A percentile compares a stretch with the other conserved stretches of the same genome.
Evolutionary conservation across 2,113 vertebrate genomes (phyloP).

Genomic region (Rafetus swinhoei): DNA sequence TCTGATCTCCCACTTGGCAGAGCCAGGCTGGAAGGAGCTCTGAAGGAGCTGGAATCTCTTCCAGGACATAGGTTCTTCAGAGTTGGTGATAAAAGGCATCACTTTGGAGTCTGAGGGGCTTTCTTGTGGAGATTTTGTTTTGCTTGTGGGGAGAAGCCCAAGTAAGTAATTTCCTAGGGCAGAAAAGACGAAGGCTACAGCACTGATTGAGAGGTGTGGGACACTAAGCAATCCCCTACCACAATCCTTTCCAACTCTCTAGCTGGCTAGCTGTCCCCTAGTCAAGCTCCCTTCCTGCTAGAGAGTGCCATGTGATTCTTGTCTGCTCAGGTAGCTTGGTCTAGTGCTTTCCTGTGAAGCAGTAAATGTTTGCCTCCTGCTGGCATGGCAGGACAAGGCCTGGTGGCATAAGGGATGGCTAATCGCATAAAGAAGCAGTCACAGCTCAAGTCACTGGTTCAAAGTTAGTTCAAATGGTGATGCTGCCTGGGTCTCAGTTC

Average conservation of each 20-base stretch:
- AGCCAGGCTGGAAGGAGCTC: neutral
- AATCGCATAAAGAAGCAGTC: neutral
- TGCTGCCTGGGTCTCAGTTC: neutral
- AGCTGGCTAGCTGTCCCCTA: neutral
- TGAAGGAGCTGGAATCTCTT: accelerated
- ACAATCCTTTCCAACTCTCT: neutral
- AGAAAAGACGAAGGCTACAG: neutral
- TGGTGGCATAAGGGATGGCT: neutral
- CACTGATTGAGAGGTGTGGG: neutral
- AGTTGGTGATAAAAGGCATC: neutral
- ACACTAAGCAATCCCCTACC: neutral
- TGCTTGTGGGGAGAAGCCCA: neutral
- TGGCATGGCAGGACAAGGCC: neutral
- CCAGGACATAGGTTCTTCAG: neutral
- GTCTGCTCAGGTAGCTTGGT: neutral
- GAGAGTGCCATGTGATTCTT: neutral
- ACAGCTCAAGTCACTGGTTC: neutral
- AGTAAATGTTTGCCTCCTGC: neutral
- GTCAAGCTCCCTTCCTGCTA: accelerated
- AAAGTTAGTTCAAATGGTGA: neutral
- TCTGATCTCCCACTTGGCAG: neutral
- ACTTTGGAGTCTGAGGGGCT: neutral
- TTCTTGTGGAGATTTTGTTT: constrained; percentile 12
- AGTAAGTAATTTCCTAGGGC: constrained; percentile 33
- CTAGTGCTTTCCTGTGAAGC: neutral